A percentile compares a stretch with the other conserved stretches of the same genome.
phyloP scores from a whole-genome alignment of 2,888 invertebrate genomes.

The Hemistola chrysoprasaria region DNA sequence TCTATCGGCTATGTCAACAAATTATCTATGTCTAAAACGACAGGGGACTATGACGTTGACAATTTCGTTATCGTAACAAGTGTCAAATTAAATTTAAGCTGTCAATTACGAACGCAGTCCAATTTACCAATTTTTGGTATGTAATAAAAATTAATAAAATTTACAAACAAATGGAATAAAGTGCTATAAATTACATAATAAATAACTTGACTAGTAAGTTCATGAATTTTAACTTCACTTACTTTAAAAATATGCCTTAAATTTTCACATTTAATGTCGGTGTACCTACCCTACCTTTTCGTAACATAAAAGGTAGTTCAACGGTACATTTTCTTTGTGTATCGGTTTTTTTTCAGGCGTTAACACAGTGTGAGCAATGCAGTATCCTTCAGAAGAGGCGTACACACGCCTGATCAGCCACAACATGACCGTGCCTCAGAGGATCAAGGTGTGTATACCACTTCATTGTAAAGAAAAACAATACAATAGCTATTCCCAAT shows the following conservation, averaged over 20 bases:
- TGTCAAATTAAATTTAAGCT: constrained; percentile 3
- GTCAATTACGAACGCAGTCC: constrained; percentile 12
- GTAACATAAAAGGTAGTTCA: not conserved
- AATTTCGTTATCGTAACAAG: constrained; percentile 6
- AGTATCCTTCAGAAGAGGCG: constrained; percentile 72
- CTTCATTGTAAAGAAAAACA: too few species aligned
- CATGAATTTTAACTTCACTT: too few species aligned
- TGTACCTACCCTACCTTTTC: constrained; percentile 5
- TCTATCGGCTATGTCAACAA: too few species aligned
- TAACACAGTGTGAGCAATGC: constrained; percentile 47
- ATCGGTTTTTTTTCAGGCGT: constrained; percentile 20
- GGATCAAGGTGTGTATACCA: constrained; percentile 60
- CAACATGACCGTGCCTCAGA: constrained; percentile 77
- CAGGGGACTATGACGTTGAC: too few species aligned
- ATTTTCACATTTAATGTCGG: too few species aligned
- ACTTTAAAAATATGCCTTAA: too few species aligned
- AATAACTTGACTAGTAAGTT: constrained; percentile 4
- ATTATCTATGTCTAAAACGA: too few species aligned
- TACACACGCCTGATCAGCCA: constrained; percentile 76
- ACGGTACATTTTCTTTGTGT: constrained; percentile 1
- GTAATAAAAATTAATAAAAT: not conserved
- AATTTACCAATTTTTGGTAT: constrained; percentile 1
- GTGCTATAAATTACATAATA: not conserved
- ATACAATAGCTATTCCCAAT: too few species aligned
- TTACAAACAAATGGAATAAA: constrained; percentile 25